Percentiles rank a stretch among this genome's conserved stretches.
These are phyloP conservation scores for Limnothrissa miodon DNA, from an alignment of 2,113 vertebrate genomes.

Conservation along the genomic window DNA sequence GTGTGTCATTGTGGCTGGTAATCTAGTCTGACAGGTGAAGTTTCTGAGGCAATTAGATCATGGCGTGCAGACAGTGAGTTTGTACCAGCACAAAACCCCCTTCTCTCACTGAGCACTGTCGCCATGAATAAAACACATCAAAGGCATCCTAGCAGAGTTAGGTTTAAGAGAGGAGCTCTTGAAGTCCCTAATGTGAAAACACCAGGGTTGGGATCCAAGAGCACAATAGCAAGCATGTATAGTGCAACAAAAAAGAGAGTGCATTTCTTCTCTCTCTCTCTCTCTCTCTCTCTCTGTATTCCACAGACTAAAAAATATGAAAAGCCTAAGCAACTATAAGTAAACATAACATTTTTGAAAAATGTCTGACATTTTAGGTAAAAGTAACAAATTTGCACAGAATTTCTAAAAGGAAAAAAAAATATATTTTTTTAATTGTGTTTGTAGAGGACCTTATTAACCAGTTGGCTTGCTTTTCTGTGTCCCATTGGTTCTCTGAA, in stretches of 20 bases:
- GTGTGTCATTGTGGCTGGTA: background rate
- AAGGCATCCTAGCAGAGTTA: background rate
- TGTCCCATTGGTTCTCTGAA: background rate
- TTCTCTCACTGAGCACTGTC: background rate
- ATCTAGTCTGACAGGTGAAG: background rate
- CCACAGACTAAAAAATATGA: too few species aligned
- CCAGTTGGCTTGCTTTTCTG: too few species aligned
- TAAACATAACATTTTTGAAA: too few species aligned
- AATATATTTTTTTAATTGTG: too few species aligned
- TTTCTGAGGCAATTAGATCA: conserved; percentile 7
- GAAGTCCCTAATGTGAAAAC: background rate
- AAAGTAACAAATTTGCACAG: too few species aligned
- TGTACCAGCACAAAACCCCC: background rate
- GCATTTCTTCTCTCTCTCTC: too few species aligned
- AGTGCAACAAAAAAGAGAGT: too few species aligned
- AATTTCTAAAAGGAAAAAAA: too few species aligned
- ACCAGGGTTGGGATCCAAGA: background rate
- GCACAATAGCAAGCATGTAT: background rate
- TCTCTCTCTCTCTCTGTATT: too few species aligned
- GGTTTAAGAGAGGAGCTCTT: background rate
- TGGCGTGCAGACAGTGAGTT: conserved; percentile 5
- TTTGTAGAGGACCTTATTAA: background rate
- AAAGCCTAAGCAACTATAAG: too few species aligned
- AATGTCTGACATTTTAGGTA: too few species aligned
- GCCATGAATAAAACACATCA: background rate